Evolutionary conservation across 2,113 vertebrate species (phyloP), one percentile per base, ranked within the genome.

Genomic region (Callipepla californica): DNA sequence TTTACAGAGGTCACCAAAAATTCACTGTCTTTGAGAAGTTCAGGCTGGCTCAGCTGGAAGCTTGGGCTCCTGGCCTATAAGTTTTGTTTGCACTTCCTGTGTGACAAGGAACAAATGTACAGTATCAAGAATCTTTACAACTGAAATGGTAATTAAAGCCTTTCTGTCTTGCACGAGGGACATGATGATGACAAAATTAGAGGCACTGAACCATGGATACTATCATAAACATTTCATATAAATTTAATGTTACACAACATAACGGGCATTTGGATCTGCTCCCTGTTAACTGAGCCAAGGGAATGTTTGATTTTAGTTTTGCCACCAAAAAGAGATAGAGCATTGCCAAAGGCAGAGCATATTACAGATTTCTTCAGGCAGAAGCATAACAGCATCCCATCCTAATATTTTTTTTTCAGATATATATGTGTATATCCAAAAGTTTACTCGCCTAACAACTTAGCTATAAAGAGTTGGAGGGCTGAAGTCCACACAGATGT

Each of bases 391-490:
- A 75, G 6, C 5, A 30, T 0, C 1, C 8, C 9, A 53, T 34
- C 10, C 36, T 42, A 40, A 70, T 17, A 42, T 5, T 57, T 79
- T 59, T 81, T 45, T 1, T 47, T 72, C 0, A 9, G 13, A 42
- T 1, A 36, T n/a, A 36, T 30, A 28, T 61, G 18, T 0, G 16
- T 6, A 15, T 3, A 17, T 21, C 15, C 1, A 44, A 61, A 59
- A 44, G 0, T 5, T 16, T 0, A 1, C 20, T 92, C 78, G 70
- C 40, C n/a, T 30, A 70, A 21, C 4, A 42, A 3, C 19, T 58
- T 74, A n/a, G 1, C 11, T 78, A 7, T 23, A 75, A 38, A 11
- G 36, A 75, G 21, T 47, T n/a, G 17, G 87, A 83, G 50, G 69
- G 18, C 32, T 83, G 32, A 83, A 72, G 30, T 28, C 22, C 75